Percentiles rank a stretch among this genome's conserved stretches.
Evolutionary conservation across 2,888 invertebrate species (phyloP).

Genomic region (Callinectes sapidus): DNA sequence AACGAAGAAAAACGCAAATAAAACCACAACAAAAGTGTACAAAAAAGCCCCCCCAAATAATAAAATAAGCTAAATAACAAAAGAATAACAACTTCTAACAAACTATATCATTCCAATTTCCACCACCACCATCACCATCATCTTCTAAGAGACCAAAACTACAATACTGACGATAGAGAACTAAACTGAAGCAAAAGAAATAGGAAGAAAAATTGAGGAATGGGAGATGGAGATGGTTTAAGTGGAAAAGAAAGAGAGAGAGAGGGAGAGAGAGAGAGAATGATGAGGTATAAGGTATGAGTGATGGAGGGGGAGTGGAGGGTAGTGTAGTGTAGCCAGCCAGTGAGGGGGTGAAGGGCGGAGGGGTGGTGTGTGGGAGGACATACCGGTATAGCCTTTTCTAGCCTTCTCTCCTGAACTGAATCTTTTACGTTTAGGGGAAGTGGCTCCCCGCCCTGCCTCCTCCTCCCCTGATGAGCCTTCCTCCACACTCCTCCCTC

Average conservation of each 20-base stretch:
- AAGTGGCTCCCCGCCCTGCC: constrained; percentile 53
- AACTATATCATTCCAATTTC: neutral
- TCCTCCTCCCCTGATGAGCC: constrained; percentile 57
- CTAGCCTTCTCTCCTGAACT: constrained; percentile 52
- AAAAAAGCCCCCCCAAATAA: no score
- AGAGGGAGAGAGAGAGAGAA: neutral
- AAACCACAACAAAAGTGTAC: no score
- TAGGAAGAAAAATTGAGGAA: neutral
- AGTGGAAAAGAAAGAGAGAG: constrained; percentile 5
- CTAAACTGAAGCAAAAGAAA: neutral
- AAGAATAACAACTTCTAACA: neutral
- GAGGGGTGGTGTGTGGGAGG: constrained; percentile 1
- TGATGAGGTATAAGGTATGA: neutral
- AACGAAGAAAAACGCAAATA: no score
- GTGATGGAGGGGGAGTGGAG: neutral
- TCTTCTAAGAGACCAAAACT: neutral
- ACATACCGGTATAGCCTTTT: constrained; percentile 47
- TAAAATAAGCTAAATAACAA: no score
- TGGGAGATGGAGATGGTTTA: neutral
- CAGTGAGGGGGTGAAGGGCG: neutral
- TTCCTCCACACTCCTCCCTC: constrained; percentile 42
- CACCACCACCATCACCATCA: neutral
- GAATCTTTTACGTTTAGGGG: constrained; percentile 57
- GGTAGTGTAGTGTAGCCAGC: neutral
- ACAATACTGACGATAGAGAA: neutral